These are phyloP conservation scores for Ceratoteleas bidentatus DNA, from an alignment of 1,140 invertebrate species.

Conservation along the genomic window DNA sequence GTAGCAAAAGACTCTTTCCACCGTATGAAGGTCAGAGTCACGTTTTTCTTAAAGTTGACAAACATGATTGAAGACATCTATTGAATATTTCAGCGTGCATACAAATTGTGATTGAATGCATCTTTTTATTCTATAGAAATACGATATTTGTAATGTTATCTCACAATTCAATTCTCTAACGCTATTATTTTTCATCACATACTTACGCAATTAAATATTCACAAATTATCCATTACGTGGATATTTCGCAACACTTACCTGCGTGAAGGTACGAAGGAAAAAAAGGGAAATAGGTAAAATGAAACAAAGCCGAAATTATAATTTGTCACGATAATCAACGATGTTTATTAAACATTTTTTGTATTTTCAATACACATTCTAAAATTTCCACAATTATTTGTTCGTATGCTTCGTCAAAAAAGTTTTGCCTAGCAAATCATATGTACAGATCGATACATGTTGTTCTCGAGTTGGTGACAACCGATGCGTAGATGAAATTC, in stretches of 20 bases:
- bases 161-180: background rate
- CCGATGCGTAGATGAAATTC: conserved; percentile 37
- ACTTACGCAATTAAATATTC: background rate
- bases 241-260: background rate
- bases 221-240: background rate
- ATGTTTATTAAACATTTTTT: conserved; percentile 64
- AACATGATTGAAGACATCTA: too few relatives aligned
- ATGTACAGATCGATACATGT: conserved; percentile 28
- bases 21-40: too few relatives aligned
- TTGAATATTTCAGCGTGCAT: too few relatives aligned
- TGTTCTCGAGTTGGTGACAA: conserved; percentile 19
- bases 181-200: background rate
- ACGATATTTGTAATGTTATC: too few relatives aligned
- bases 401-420: conserved; percentile 41
- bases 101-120: too few relatives aligned
- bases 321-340: conserved; percentile 66
- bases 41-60: too few relatives aligned
- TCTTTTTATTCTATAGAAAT: too few relatives aligned
- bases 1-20: too few relatives aligned
- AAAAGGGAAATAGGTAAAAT: background rate
- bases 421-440: conserved; percentile 49
- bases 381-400: conserved; percentile 64
- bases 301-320: conserved; percentile 27
- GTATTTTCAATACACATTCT: conserved; percentile 62
- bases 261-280: background rate